phyloP scores from a whole-genome alignment of 2,888 invertebrate genomes.

The Stratiomys singularior region DNA sequence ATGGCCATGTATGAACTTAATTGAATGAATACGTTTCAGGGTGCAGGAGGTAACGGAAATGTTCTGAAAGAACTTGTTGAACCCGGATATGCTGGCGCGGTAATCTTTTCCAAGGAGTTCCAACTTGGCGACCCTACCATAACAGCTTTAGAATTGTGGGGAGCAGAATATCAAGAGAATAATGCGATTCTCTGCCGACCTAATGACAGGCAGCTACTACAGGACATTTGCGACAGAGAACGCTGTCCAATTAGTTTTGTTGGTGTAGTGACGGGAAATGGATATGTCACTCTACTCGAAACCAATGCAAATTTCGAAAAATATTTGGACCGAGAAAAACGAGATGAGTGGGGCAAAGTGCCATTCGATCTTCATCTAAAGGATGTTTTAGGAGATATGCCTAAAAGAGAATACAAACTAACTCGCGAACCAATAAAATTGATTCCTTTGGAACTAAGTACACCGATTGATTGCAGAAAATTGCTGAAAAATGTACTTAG shows the following conservation, averaged over 20 bases:
- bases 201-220: constrained; percentile 73
- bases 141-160: constrained; percentile 94
- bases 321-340: constrained; percentile 61
- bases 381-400: constrained; percentile 87
- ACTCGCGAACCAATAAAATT: constrained; percentile 65
- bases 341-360: constrained; percentile 66
- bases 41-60: constrained; percentile 98
- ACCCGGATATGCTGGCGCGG: constrained; percentile 83
- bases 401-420: constrained; percentile 73
- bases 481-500: constrained; percentile 84
- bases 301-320: constrained; percentile 67
- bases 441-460: constrained; percentile 70
- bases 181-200: constrained; percentile 86
- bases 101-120: constrained; percentile 86
- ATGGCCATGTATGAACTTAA: too few relatives aligned
- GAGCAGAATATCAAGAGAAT: constrained; percentile 97
- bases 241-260: constrained; percentile 93
- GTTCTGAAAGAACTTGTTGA: constrained; percentile 97
- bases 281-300: constrained; percentile 78
- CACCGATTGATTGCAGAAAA: constrained; percentile 68
- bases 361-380: constrained; percentile 92
- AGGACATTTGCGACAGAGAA: constrained; percentile 84
- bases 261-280: constrained; percentile 89
- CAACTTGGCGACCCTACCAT: constrained; percentile 95
- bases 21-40: constrained; percentile 65